Evolutionary conservation across 2,113 vertebrate genomes (phyloP).

Genomic region (Strix uralensis): DNA sequence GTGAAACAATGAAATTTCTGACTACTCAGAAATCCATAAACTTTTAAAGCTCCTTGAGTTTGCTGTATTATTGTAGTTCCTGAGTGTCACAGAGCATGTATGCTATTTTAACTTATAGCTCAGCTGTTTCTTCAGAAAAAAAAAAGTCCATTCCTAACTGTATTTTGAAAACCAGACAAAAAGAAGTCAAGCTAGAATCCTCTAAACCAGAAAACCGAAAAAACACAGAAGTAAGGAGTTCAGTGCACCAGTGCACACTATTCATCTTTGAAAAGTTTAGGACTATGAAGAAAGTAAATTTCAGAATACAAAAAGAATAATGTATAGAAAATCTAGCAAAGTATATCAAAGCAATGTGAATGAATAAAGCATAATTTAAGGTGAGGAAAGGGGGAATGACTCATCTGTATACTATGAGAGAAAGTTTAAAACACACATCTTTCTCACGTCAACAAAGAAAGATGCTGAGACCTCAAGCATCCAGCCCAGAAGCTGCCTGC

Average conservation of each 20-base stretch:
- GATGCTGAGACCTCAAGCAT: not conserved
- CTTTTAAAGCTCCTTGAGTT: not conserved
- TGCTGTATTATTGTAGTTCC: not conserved
- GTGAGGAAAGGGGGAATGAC: not conserved
- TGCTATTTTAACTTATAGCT: not conserved
- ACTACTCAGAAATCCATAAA: not conserved
- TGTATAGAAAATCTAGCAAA: not conserved
- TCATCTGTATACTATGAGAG: not conserved
- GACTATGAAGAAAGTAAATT: not conserved
- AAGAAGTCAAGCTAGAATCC: not conserved
- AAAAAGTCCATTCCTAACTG: not conserved
- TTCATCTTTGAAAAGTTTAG: not conserved
- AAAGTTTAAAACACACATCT: not conserved
- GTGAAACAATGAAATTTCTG: not conserved
- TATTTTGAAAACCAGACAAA: not conserved
- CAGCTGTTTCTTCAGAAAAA: not conserved
- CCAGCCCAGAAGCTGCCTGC: not conserved
- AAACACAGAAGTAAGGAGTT: constrained; percentile 50
- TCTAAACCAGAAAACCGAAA: constrained; percentile 37
- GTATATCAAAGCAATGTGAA: not conserved
- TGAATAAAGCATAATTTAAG: not conserved
- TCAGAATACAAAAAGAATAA: not conserved
- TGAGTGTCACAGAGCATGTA: not conserved
- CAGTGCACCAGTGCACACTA: not conserved
- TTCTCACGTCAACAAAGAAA: not conserved